Percentiles rank a stretch among this genome's conserved stretches.
These are phyloP conservation scores for Incurvaria masculella DNA, from an alignment of 2,888 invertebrate species.

Conservation along the genomic window DNA sequence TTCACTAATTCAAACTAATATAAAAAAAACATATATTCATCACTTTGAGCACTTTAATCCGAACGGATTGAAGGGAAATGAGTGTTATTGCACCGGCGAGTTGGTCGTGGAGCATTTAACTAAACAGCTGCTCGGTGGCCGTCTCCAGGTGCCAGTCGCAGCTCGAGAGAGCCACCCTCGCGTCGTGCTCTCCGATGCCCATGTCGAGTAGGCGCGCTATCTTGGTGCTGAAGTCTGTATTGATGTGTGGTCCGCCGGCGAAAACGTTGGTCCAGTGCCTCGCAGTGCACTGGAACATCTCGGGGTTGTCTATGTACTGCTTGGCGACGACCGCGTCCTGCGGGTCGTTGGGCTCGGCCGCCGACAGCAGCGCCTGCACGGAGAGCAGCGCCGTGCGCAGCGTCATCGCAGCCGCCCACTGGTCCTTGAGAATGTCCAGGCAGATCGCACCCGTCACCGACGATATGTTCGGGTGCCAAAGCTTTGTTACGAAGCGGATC, in stretches of 20 bases:
- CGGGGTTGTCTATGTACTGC: conserved; percentile 88
- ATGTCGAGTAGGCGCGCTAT: conserved; percentile 87
- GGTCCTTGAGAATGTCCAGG: conserved; percentile 96
- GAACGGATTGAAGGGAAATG: too few relatives aligned
- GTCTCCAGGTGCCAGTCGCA: conserved; percentile 91
- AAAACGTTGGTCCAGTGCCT: conserved; percentile 95
- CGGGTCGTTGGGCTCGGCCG: conserved; percentile 91
- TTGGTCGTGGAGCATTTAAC: too few relatives aligned
- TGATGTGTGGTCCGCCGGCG: conserved; percentile 68
- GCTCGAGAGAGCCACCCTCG: conserved; percentile 86
- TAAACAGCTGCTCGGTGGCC: conserved; percentile 72
- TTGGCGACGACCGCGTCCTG: conserved; percentile 97
- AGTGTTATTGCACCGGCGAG: too few relatives aligned
- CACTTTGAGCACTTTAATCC: too few relatives aligned
- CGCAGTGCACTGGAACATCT: conserved; percentile 88
- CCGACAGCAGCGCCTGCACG: conserved; percentile 90
- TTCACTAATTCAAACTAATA: too few relatives aligned
- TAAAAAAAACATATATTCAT: too few relatives aligned
- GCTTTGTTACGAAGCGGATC: conserved; percentile 96
- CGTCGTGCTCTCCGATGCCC: conserved; percentile 90
- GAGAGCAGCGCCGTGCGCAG: conserved; percentile 93
- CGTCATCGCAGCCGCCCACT: conserved; percentile 99
- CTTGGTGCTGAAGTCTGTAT: conserved; percentile 79
- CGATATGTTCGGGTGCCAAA: conserved; percentile 99
- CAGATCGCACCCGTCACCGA: conserved; percentile 98